A percentile compares a stretch with the other conserved stretches of the same genome.
phyloP scores from a whole-genome alignment of 2,888 invertebrate species.

The Synergus umbraculus region DNA sequence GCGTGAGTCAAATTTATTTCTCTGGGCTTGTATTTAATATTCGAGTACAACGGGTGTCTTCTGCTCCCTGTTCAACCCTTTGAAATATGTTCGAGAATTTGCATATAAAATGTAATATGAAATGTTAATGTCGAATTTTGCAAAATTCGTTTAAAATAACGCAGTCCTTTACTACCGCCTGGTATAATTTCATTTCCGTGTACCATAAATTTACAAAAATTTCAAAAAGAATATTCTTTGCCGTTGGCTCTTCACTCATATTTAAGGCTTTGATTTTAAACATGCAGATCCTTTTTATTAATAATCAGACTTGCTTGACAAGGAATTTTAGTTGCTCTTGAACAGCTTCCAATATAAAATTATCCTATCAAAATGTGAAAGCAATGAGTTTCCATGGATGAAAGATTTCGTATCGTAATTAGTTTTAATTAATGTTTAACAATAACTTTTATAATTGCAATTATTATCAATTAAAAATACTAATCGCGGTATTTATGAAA shows the following conservation, averaged over 20 bases:
- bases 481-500: neutral
- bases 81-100: constrained; percentile 25
- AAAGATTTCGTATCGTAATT: neutral
- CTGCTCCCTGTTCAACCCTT: constrained; percentile 23
- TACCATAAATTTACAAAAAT: neutral
- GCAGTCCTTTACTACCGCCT: neutral
- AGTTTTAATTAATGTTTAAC: neutral
- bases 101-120: constrained; percentile 28
- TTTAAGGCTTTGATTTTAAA: neutral
- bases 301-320: neutral
- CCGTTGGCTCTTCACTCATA: neutral
- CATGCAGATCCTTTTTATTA: neutral
- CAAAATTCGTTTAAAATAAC: constrained; percentile 17
- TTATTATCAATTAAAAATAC: neutral
- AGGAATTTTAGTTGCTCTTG: neutral
- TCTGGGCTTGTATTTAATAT: constrained; percentile 18
- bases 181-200: neutral
- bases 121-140: constrained; percentile 23
- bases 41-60: constrained; percentile 30
- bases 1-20: constrained; percentile 28
- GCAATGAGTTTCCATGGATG: neutral
- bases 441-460: neutral
- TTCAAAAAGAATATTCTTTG: neutral
- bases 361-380: neutral
- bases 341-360: neutral